Conservation (phyloP, 2,797 vertebrate genomes). For the Melanogrammus aeglefinus region DNA sequence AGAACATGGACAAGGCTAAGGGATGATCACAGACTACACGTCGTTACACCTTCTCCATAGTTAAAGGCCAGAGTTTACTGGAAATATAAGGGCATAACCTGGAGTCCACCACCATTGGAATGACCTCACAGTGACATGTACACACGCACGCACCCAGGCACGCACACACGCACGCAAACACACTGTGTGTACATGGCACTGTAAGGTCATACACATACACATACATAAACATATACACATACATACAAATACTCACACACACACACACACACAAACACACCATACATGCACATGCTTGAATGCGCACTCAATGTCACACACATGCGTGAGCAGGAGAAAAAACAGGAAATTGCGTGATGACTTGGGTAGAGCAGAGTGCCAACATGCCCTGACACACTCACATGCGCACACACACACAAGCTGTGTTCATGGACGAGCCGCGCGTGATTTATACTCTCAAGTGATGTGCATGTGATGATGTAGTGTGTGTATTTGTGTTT, state of each 20-base stretch:
- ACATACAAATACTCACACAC: neutral
- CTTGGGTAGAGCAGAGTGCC: slow-evolving; percentile 13
- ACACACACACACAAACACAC: no score
- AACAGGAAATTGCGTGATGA: neutral
- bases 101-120: neutral
- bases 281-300: neutral
- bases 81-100: neutral
- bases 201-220: neutral
- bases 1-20: neutral
- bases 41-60: neutral
- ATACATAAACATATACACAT: neutral
- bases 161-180: slow-evolving; percentile 4
- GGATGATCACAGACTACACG: neutral
- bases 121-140: neutral
- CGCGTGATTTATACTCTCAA: slow-evolving; percentile 35
- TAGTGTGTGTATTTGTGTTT: slow-evolving; percentile 39
- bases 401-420: neutral
- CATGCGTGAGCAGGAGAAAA: neutral
- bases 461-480: slow-evolving; percentile 27
- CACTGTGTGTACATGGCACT: no score
- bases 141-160: slow-evolving; percentile 1
- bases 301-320: neutral
- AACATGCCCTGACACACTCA: neutral
- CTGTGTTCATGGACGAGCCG: slow-evolving; percentile 23
- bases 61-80: neutral